Conservation (phyloP, 2,113 vertebrate genomes). For the Sinocyclocheilus maitianheensis region DNA sequence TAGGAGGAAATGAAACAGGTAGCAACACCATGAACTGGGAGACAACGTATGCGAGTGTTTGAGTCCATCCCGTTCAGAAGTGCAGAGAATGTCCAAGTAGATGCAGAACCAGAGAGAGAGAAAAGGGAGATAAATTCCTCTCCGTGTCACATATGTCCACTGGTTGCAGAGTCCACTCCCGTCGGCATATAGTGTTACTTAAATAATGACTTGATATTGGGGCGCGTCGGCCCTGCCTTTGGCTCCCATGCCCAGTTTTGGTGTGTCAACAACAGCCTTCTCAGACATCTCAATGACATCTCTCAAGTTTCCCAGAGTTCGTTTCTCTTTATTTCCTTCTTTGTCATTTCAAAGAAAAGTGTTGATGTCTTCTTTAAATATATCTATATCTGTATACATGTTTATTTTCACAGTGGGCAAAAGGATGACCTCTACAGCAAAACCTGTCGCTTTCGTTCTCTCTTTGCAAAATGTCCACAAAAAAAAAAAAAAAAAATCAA, state of each 20-base stretch:
- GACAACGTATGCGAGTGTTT: conserved; percentile 70
- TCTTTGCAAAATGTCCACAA: conserved; percentile 73
- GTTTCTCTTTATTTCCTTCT: conserved; percentile 73
- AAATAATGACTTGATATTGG: conserved; percentile 75
- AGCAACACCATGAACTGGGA: conserved; percentile 72
- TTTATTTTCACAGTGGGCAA: conserved; percentile 97
- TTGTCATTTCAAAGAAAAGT: conserved; percentile 73
- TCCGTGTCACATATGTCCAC: conserved; percentile 72
- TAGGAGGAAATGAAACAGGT: conserved; percentile 72
- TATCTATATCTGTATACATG: conserved; percentile 83
- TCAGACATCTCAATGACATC: conserved; percentile 83
- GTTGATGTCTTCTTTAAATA: conserved; percentile 81
- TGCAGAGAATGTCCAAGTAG: conserved; percentile 73
- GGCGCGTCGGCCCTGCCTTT: conserved; percentile 72
- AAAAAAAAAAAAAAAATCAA: conserved; percentile 74
- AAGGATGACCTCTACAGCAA: conserved; percentile 79
- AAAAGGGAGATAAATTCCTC: conserved; percentile 68
- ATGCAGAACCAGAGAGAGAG: conserved; percentile 71
- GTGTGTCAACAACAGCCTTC: conserved; percentile 78
- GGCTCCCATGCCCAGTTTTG: conserved; percentile 77
- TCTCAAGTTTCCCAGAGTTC: conserved; percentile 84
- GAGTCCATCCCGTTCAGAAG: conserved; percentile 76
- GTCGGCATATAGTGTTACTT: conserved; percentile 72
- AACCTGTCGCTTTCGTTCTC: conserved; percentile 74
- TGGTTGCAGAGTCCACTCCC: conserved; percentile 77